Conservation (phyloP, 2,113 vertebrate species). For the Bambusicola thoracicus region DNA sequence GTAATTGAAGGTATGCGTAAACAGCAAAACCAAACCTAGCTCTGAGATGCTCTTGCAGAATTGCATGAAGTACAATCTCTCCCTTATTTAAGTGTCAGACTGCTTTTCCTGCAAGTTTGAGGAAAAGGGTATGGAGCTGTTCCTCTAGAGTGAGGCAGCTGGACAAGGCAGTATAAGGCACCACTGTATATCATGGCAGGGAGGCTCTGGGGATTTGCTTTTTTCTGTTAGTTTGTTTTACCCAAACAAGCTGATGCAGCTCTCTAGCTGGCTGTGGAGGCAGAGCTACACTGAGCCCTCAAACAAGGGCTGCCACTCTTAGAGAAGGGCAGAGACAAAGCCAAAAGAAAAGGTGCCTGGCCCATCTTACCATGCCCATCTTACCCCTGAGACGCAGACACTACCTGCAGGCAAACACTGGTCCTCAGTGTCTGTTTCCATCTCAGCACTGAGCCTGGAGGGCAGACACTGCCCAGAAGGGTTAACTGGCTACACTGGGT, state of each 20-base stretch:
- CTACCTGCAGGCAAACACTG: background rate
- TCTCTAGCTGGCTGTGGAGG: background rate
- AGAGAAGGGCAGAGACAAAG: background rate
- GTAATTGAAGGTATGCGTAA: background rate
- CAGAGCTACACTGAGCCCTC: background rate
- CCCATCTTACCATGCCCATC: rapidly evolving
- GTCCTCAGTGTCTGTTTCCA: background rate
- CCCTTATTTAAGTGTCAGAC: background rate
- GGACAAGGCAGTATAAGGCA: background rate
- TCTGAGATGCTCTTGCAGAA: background rate
- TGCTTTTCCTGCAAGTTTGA: background rate
- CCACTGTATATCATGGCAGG: background rate
- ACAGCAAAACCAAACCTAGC: background rate
- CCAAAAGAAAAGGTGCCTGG: background rate
- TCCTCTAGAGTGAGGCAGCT: rapidly evolving
- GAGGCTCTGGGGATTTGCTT: background rate
- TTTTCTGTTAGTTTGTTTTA: background rate
- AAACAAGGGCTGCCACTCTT: background rate
- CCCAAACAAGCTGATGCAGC: background rate
- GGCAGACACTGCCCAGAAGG: background rate
- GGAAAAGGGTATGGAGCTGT: background rate
- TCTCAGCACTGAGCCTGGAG: rapidly evolving
- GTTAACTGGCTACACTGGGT: slow-evolving; percentile 37
- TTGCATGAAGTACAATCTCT: background rate
- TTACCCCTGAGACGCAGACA: rapidly evolving